phyloP scores from a whole-genome alignment of 2,888 invertebrate species.

The Dasypolia templi region DNA sequence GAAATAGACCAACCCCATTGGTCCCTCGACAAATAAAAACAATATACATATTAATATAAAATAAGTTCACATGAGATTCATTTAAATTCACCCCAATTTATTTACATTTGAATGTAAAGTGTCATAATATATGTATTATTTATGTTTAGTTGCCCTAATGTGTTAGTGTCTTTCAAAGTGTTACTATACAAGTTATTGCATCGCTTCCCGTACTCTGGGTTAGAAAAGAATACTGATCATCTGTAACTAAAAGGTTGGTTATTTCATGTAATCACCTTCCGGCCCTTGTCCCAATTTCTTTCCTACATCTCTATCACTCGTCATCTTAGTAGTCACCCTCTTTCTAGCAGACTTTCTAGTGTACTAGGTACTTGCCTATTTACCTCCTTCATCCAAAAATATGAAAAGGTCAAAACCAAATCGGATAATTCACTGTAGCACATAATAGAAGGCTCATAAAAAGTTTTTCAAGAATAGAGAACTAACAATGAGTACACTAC shows the following conservation, averaged over 20 bases:
- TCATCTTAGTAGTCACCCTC: background rate
- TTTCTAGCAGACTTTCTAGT: background rate
- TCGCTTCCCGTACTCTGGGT: background rate
- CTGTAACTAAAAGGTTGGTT: background rate
- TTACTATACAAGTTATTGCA: background rate
- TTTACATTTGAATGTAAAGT: constrained; percentile 47
- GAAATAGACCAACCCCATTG: constrained; percentile 31
- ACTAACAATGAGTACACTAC: too few relatives aligned
- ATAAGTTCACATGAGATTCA: constrained; percentile 44
- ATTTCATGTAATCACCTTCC: background rate
- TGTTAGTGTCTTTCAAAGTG: background rate
- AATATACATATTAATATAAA: background rate
- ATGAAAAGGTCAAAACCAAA: background rate
- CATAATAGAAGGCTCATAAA: background rate
- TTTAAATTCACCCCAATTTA: constrained; percentile 62
- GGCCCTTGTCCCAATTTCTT: background rate
- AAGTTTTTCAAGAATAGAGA: background rate
- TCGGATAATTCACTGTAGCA: background rate
- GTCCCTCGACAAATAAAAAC: constrained; percentile 8
- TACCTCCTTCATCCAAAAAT: background rate
- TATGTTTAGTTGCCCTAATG: background rate
- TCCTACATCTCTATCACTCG: background rate
- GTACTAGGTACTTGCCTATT: background rate
- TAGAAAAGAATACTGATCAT: too few relatives aligned
- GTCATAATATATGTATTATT: constrained; percentile 5